A percentile compares a stretch with the other conserved stretches of the same genome.
Conservation (phyloP, 2,888 invertebrate species). For the Chaetogeoica ovagalla region DNA sequence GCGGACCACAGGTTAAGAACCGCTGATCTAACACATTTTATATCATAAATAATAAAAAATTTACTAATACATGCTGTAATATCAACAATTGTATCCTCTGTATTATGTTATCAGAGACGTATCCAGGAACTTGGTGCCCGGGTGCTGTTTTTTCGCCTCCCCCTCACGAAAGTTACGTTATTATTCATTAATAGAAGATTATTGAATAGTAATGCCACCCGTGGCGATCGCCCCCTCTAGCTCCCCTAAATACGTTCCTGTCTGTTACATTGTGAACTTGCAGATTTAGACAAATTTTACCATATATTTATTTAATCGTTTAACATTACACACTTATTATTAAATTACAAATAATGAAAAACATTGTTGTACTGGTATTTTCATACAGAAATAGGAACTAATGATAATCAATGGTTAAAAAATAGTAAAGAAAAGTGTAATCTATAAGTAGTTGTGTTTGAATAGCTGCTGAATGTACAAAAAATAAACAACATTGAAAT, state of each 20-base stretch:
- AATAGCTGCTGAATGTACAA: neutral
- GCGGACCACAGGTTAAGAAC: too few species aligned
- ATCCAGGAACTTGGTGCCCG: too few species aligned
- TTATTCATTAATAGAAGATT: too few species aligned
- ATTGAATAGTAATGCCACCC: too few species aligned
- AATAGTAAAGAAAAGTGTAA: constrained; percentile 5
- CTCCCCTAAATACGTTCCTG: too few species aligned
- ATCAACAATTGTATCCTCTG: neutral
- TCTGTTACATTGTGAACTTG: neutral
- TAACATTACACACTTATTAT: constrained; percentile 5
- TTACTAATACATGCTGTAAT: too few species aligned
- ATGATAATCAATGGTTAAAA: constrained; percentile 7
- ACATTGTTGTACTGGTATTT: constrained; percentile 26
- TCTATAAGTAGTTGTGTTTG: constrained; percentile 21
- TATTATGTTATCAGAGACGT: too few species aligned
- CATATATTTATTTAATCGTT: neutral
- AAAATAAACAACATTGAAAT: neutral
- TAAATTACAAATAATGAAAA: constrained; percentile 20
- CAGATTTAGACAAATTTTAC: constrained; percentile 17
- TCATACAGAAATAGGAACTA: constrained; percentile 40
- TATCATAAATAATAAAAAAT: too few species aligned
- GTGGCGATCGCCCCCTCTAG: too few species aligned
- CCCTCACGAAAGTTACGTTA: too few species aligned
- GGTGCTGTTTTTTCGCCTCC: too few species aligned
- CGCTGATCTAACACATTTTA: too few species aligned